Conservation (phyloP, 2,888 invertebrate genomes). For the Cynaeus angustus region DNA sequence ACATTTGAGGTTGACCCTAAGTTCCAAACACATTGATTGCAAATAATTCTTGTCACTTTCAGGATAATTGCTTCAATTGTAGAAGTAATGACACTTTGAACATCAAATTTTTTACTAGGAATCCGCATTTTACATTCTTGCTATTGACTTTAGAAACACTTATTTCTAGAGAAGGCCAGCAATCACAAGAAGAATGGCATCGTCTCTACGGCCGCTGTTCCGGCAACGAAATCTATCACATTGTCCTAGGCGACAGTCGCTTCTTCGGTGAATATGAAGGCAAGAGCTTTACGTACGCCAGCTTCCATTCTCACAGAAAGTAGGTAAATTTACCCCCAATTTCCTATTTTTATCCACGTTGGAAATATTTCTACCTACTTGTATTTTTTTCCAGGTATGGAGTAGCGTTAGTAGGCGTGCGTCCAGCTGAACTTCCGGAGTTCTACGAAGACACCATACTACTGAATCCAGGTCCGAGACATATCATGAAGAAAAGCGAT, state of each 20-base stretch:
- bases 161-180: slow-evolving; percentile 89
- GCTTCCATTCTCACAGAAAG: slow-evolving; percentile 99
- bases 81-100: not conserved
- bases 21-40: not conserved
- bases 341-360: no score
- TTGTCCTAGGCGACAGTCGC: slow-evolving; percentile 93
- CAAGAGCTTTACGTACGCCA: slow-evolving; percentile 99
- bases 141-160: slow-evolving; percentile 5
- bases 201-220: slow-evolving; percentile 98
- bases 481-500: slow-evolving; percentile 97
- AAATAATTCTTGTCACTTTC: not conserved
- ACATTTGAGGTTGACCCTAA: no score
- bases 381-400: slow-evolving; percentile 82
- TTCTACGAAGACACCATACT: slow-evolving; percentile 97
- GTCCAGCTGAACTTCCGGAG: slow-evolving; percentile 93
- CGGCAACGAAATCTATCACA: slow-evolving; percentile 99
- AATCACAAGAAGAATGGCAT: slow-evolving; percentile 98
- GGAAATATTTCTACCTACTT: not conserved
- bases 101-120: not conserved
- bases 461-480: slow-evolving; percentile 96
- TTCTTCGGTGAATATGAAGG: slow-evolving; percentile 99
- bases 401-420: slow-evolving; percentile 95
- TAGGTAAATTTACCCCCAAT: slow-evolving; percentile 72
- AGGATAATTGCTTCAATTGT: not conserved
- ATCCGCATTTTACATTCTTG: no score